Percentiles rank a stretch among this genome's conserved stretches.
Evolutionary conservation across 1,140 invertebrate species (phyloP).

Genomic region (Potamilus streckersoni): DNA sequence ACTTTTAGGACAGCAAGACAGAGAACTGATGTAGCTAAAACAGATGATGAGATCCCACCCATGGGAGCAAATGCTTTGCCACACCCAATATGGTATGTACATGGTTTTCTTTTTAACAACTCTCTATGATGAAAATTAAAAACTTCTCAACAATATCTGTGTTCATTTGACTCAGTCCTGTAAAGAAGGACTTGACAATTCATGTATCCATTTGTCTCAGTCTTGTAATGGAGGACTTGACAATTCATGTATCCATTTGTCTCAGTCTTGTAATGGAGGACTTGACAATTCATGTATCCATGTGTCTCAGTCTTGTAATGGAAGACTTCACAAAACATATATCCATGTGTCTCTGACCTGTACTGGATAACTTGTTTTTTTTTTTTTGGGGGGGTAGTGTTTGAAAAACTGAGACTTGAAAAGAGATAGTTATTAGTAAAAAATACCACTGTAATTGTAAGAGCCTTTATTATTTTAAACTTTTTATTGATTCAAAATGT

Average conservation of each 20-base stretch:
- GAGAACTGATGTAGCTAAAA: background rate
- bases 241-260: background rate
- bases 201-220: background rate
- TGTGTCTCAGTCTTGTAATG: background rate
- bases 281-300: background rate
- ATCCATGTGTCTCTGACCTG: background rate
- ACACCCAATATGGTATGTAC: conserved; percentile 55
- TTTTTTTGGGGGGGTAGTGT: no score
- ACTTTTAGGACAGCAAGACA: background rate
- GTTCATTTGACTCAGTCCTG: background rate
- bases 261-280: background rate
- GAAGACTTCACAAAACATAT: background rate
- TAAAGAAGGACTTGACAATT: background rate
- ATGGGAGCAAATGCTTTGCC: conserved; percentile 48
- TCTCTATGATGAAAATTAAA: background rate
- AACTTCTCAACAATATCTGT: background rate
- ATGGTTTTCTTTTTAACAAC: background rate
- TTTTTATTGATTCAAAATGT: no score
- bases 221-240: background rate
- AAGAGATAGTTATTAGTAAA: no score
- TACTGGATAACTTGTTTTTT: no score
- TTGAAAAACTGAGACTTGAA: no score
- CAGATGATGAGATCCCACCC: conserved; percentile 17
- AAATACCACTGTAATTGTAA: no score
- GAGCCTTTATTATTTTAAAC: no score